These are phyloP conservation scores for Labeo rohita DNA, from an alignment of 2,113 vertebrate species.

Conservation along the genomic window DNA sequence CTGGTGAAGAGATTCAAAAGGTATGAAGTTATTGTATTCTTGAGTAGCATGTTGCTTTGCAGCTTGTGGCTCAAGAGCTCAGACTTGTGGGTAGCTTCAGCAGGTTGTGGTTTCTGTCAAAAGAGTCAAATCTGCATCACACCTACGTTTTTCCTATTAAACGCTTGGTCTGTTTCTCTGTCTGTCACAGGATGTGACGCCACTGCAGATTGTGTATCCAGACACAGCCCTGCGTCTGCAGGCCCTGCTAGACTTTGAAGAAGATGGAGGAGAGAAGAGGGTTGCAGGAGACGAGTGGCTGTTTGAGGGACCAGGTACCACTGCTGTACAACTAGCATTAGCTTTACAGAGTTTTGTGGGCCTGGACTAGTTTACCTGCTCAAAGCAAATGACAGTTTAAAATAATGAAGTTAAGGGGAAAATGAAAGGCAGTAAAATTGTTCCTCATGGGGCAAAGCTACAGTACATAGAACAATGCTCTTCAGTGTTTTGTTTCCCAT, in stretches of 20 bases:
- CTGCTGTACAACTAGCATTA: neutral
- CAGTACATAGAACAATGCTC: neutral
- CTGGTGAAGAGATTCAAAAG: slow-evolving; percentile 76
- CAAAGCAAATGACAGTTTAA: neutral
- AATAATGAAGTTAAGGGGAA: slow-evolving; percentile 6
- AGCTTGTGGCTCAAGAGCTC: slow-evolving; percentile 2
- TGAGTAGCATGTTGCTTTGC: neutral
- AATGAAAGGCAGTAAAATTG: neutral
- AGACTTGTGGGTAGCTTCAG: neutral
- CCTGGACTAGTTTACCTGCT: neutral
- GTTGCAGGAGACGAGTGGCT: slow-evolving; percentile 91
- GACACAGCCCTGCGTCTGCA: slow-evolving; percentile 88
- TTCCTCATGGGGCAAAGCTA: neutral
- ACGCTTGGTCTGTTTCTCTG: neutral
- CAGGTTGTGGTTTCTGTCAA: neutral
- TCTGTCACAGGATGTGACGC: slow-evolving; percentile 76
- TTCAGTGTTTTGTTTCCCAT: neutral
- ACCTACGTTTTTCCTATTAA: neutral
- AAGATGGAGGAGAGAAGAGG: slow-evolving; percentile 70
- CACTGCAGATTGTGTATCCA: slow-evolving; percentile 87
- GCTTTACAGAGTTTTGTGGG: neutral
- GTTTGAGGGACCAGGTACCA: slow-evolving; percentile 87
- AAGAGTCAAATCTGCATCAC: neutral
- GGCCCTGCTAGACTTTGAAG: slow-evolving; percentile 85
- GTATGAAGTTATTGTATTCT: slow-evolving; percentile 52